These are phyloP conservation scores for honey bee (Apis mellifera) DNA, from an alignment of 1,140 invertebrate genomes.

Conservation along the genomic window DNA sequence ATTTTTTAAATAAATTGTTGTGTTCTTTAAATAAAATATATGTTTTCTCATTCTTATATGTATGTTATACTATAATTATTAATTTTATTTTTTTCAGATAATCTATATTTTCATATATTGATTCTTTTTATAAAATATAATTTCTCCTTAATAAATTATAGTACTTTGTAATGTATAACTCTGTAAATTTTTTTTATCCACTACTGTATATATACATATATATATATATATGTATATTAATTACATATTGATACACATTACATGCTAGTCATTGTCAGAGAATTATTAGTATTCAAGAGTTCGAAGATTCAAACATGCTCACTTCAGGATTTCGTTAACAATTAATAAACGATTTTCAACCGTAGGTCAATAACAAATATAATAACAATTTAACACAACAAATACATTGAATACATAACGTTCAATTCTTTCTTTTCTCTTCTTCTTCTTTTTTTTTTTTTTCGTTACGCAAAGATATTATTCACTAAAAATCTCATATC, in stretches of 20 bases:
- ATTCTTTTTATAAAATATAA: slow-evolving; percentile 14
- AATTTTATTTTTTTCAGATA: not conserved
- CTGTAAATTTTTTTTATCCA: not conserved
- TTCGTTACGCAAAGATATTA: not conserved
- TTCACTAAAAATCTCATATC: not conserved
- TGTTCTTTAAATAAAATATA: slow-evolving; percentile 5
- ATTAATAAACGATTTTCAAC: slow-evolving; percentile 27
- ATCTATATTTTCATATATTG: not conserved
- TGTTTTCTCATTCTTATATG: not conserved
- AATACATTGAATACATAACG: slow-evolving; percentile 12
- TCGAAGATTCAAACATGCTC: slow-evolving; percentile 59
- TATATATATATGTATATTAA: slow-evolving; percentile 35
- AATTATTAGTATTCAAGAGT: slow-evolving; percentile 70
- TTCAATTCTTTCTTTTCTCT: not conserved
- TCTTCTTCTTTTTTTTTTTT: not conserved
- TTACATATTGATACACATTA: slow-evolving; percentile 71
- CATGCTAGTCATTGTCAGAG: slow-evolving; percentile 75
- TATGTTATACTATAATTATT: too few relatives aligned
- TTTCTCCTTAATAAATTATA: slow-evolving; percentile 19
- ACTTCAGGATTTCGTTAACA: slow-evolving; percentile 41
- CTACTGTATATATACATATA: slow-evolving; percentile 6
- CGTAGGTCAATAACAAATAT: slow-evolving; percentile 29
- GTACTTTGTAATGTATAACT: not conserved
- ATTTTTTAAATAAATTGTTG: not conserved
- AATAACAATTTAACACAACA: slow-evolving; percentile 26